Evolutionary conservation across 2,113 vertebrate genomes (phyloP).

Genomic region (Gambusia affinis): DNA sequence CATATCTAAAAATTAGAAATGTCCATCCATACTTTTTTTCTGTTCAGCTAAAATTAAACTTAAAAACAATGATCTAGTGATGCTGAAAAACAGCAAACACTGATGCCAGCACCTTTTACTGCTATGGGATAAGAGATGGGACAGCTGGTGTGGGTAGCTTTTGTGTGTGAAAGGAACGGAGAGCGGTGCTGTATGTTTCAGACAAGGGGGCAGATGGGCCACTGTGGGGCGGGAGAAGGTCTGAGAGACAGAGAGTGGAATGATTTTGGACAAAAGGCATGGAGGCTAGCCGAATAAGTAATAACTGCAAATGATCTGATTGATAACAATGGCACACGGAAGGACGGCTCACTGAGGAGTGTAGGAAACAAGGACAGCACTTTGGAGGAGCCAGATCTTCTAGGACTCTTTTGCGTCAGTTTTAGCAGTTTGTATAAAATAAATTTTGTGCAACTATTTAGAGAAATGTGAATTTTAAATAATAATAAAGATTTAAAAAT

Average conservation of each 20-base stretch:
- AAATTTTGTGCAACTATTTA: constrained; percentile 51
- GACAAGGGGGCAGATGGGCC: constrained; percentile 74
- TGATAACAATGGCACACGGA: constrained; percentile 79
- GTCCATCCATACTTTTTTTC: too few relatives aligned
- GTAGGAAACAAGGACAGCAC: constrained; percentile 63
- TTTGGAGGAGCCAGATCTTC: constrained; percentile 59
- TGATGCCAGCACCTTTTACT: constrained; percentile 59
- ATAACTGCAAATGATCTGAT: constrained; percentile 72
- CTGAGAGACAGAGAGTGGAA: constrained; percentile 63
- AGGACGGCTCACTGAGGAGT: constrained; percentile 49
- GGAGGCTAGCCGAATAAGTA: constrained; percentile 71
- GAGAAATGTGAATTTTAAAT: constrained; percentile 28
- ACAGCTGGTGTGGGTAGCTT: constrained; percentile 74
- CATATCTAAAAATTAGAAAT: too few relatives aligned
- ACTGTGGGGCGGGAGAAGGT: constrained; percentile 66
- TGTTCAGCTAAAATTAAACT: too few relatives aligned
- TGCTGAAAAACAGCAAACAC: constrained; percentile 14
- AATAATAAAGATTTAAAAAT: neutral
- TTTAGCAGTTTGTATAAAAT: constrained; percentile 40
- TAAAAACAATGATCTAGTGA: neutral
- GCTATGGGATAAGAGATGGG: constrained; percentile 58
- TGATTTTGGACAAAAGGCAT: constrained; percentile 78
- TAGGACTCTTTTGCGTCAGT: constrained; percentile 58
- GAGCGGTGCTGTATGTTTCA: constrained; percentile 36
- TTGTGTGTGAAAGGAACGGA: constrained; percentile 40